Conservation (phyloP, 1,140 invertebrate genomes). For the Drosophila sechellia region DNA sequence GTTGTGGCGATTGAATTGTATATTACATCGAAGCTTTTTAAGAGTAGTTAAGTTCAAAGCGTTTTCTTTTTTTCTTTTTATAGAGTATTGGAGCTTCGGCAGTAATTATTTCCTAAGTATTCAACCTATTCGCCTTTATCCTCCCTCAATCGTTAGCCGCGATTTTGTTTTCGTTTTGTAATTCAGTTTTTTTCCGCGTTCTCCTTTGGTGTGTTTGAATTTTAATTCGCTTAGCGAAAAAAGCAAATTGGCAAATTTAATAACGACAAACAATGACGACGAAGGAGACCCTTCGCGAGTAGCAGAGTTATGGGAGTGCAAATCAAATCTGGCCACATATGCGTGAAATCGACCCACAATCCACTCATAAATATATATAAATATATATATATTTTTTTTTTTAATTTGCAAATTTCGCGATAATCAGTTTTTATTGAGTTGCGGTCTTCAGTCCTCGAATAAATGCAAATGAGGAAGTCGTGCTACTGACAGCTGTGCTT, state of each 20-base stretch:
- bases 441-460: conserved; percentile 26
- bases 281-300: not conserved
- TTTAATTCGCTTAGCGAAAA: conserved; percentile 74
- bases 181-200: conserved; percentile 33
- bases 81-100: not conserved
- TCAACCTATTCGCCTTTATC: conserved; percentile 26
- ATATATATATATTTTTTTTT: conserved; percentile 55
- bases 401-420: conserved; percentile 76
- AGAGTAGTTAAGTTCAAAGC: no score
- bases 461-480: conserved; percentile 66
- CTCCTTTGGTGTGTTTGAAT: conserved; percentile 47
- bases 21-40: not conserved
- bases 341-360: conserved; percentile 64
- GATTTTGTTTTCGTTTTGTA: conserved; percentile 63
- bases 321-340: conserved; percentile 79
- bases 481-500: conserved; percentile 59
- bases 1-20: not conserved
- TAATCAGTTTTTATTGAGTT: conserved; percentile 82
- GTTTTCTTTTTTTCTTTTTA: not conserved
- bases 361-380: no score
- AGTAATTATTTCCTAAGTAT: not conserved
- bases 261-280: conserved; percentile 66
- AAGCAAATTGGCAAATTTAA: conserved; percentile 76
- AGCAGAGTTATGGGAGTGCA: conserved; percentile 62
- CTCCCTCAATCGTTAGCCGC: conserved; percentile 72